phyloP scores from a whole-genome alignment of 2,888 invertebrate genomes.

The Monochamus alternatus region DNA sequence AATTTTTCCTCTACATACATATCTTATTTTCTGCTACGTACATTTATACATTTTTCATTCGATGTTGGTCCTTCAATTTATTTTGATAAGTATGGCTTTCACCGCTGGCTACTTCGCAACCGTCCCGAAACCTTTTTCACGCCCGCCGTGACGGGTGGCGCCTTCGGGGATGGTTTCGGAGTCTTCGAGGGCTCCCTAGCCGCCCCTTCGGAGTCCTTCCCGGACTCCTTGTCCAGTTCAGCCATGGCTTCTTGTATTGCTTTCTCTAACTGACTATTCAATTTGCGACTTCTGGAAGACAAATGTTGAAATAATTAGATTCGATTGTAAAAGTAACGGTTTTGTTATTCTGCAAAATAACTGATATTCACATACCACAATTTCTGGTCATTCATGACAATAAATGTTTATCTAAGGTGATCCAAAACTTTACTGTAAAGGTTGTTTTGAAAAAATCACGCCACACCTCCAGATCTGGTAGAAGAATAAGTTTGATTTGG shows the following conservation, averaged over 20 bases:
- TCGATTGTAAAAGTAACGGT: too few relatives aligned
- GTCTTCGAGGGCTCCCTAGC: slow-evolving; percentile 54
- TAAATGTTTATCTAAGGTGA: too few relatives aligned
- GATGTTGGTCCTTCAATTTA: slow-evolving; percentile 66
- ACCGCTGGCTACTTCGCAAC: slow-evolving; percentile 71
- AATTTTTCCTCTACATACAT: slow-evolving; percentile 50
- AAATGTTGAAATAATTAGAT: slow-evolving; percentile 29
- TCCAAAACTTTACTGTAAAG: too few relatives aligned
- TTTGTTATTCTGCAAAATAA: too few relatives aligned
- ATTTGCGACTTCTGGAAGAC: slow-evolving; percentile 88
- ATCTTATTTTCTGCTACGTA: slow-evolving; percentile 33
- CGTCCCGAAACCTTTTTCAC: slow-evolving; percentile 68
- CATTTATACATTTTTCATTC: slow-evolving; percentile 57
- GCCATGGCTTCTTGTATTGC: slow-evolving; percentile 95
- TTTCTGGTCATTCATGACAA: too few relatives aligned
- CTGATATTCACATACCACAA: too few relatives aligned
- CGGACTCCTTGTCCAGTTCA: slow-evolving; percentile 80
- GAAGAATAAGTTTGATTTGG: too few relatives aligned
- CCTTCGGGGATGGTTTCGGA: slow-evolving; percentile 56
- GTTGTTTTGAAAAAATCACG: too few relatives aligned
- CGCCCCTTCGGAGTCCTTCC: slow-evolving; percentile 60
- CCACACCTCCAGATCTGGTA: too few relatives aligned
- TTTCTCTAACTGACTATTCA: slow-evolving; percentile 90
- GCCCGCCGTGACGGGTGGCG: slow-evolving; percentile 23
- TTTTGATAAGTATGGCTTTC: slow-evolving; percentile 45